phyloP scores from a whole-genome alignment of 2,888 invertebrate species.

The Timema cristinae region DNA sequence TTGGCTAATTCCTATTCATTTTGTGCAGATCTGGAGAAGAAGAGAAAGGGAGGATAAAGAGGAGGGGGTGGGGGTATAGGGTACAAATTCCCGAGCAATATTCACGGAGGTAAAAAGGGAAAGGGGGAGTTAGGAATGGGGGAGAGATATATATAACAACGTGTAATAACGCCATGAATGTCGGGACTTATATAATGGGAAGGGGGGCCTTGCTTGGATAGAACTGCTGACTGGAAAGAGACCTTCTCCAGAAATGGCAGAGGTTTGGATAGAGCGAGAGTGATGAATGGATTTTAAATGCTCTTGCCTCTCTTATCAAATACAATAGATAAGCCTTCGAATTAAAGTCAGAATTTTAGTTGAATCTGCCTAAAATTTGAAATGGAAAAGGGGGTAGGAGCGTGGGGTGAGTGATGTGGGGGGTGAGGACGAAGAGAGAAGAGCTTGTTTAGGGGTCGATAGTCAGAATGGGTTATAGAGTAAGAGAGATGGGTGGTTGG shows the following conservation, averaged over 20 bases:
- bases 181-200: slow-evolving; percentile 27
- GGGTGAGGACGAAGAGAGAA: slow-evolving; percentile 4
- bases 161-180: slow-evolving; percentile 29
- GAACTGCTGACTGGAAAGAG: slow-evolving; percentile 31
- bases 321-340: slow-evolving; percentile 44
- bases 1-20: slow-evolving; percentile 47
- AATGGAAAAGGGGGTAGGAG: slow-evolving; percentile 21
- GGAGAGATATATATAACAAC: background rate
- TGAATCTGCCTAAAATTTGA: slow-evolving; percentile 30
- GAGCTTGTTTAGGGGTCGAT: slow-evolving; percentile 7
- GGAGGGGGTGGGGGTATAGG: slow-evolving; percentile 17
- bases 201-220: slow-evolving; percentile 4
- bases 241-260: background rate
- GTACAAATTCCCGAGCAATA: slow-evolving; percentile 30
- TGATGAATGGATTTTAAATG: slow-evolving; percentile 28
- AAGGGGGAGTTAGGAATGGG: slow-evolving; percentile 13
- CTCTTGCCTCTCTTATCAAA: slow-evolving; percentile 40
- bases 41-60: background rate
- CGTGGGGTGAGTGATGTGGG: slow-evolving; percentile 15
- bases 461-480: too few species aligned
- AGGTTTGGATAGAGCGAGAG: background rate
- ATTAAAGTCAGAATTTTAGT: slow-evolving; percentile 39
- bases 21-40: slow-evolving; percentile 36
- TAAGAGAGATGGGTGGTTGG: slow-evolving; percentile 10
- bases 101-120: slow-evolving; percentile 22